phyloP scores from a whole-genome alignment of 2,888 invertebrate genomes.

The Magallana nippona region DNA sequence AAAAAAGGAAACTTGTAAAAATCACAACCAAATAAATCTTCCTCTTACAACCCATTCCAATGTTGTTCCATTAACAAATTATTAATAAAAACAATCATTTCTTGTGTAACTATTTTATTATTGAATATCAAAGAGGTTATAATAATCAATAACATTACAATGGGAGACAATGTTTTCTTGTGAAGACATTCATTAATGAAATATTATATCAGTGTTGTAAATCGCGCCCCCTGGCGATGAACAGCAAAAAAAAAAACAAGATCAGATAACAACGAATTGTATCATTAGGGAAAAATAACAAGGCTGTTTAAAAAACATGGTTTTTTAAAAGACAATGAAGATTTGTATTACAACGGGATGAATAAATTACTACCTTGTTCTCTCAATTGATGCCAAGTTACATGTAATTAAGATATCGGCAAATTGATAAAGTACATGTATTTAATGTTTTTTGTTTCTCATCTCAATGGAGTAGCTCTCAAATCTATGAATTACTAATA shows the following conservation, averaged over 20 bases:
- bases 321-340: too few species aligned
- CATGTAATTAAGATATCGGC: too few species aligned
- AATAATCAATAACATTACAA: slow-evolving; percentile 24
- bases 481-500: too few species aligned
- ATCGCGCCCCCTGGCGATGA: slow-evolving; percentile 7
- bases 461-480: too few species aligned
- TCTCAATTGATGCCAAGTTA: too few species aligned
- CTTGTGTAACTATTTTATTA: slow-evolving; percentile 16
- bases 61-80: background rate
- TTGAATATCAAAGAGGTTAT: slow-evolving; percentile 20
- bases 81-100: slow-evolving; percentile 12
- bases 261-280: background rate
- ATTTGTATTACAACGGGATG: too few species aligned
- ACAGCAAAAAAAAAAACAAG: background rate
- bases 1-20: too few species aligned
- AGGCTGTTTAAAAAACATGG: background rate
- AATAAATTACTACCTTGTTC: too few species aligned
- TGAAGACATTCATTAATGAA: background rate
- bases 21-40: too few species aligned
- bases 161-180: background rate
- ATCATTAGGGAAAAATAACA: background rate
- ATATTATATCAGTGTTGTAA: background rate
- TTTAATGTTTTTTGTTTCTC: too few species aligned
- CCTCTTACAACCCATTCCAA: background rate
- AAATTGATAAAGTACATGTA: too few species aligned